A percentile compares a stretch with the other conserved stretches of the same genome.
phyloP scores from a whole-genome alignment of 2,888 invertebrate species.

The Cyrtodaria siliqua region DNA sequence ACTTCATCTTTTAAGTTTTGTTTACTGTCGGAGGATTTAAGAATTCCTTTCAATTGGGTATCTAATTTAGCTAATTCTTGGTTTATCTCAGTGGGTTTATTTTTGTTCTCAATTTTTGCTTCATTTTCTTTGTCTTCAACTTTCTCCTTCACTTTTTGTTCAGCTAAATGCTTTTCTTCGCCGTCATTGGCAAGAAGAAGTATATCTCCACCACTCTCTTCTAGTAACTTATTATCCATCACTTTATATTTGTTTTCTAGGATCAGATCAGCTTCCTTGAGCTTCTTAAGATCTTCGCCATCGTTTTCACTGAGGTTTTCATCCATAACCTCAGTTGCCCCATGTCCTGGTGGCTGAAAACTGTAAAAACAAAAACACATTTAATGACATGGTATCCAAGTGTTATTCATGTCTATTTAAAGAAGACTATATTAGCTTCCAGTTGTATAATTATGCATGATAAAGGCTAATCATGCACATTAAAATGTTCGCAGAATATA shows the following conservation, averaged over 20 bases:
- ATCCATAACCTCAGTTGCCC: slow-evolving; percentile 83
- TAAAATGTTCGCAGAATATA: no score
- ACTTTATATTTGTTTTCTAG: slow-evolving; percentile 76
- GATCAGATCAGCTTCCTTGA: slow-evolving; percentile 71
- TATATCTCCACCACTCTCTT: slow-evolving; percentile 75
- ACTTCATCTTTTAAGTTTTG: slow-evolving; percentile 48
- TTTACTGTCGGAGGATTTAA: slow-evolving; percentile 61
- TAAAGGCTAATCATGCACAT: no score
- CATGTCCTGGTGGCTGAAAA: slow-evolving; percentile 71
- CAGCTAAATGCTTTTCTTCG: slow-evolving; percentile 76
- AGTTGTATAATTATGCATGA: no score
- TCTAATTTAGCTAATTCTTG: slow-evolving; percentile 56
- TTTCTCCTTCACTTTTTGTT: slow-evolving; percentile 77
- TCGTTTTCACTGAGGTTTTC: slow-evolving; percentile 82
- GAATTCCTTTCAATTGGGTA: slow-evolving; percentile 61
- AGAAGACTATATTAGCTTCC: no score
- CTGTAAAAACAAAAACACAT: slow-evolving; percentile 61
- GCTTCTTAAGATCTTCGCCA: slow-evolving; percentile 76
- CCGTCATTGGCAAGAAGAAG: slow-evolving; percentile 68
- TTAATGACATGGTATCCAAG: no score
- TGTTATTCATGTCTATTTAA: no score
- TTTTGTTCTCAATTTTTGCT: slow-evolving; percentile 46
- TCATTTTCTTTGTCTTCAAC: slow-evolving; percentile 59
- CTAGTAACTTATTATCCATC: slow-evolving; percentile 78
- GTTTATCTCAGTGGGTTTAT: slow-evolving; percentile 42